Base-by-base conservation (phyloP, 2,113 vertebrate species). In the Galemys pyrenaicus region DNA sequence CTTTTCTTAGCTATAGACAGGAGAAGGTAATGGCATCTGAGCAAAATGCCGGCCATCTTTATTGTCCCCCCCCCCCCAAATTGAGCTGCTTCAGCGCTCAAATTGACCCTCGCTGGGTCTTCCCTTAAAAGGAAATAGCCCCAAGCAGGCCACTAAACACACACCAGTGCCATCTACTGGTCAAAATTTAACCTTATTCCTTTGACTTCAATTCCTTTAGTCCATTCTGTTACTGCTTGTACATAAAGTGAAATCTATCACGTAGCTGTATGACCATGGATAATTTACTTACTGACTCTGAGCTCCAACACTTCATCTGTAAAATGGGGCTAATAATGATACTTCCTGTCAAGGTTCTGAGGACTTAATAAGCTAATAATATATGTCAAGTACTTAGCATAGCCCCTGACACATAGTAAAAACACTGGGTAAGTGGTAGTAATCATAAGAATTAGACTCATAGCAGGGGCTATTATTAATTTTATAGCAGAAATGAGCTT, bases 151-250 rank as follows among this genome's bases (percentile, higher is more conserved):
- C 30, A 84, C 41, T 28, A 82, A 80, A 78, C 44, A 92, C 19
- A 19, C 94, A 74, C 68, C 86, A 56, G 74, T 71, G 93, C 93
- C 95, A 94, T 89, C 94, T 97, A 58, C 71, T 75, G 89, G 89
- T 95, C 89, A 91, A 70, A 94, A 46, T 70, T 88, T 67, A 94
- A 83, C 68, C 60, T 89, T 28, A 8, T 83, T 83, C 79, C 49
- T 88, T 80, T 89, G 90, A 90, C 62, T 77, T 81, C 60, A 49
- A 87, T 92, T 62, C 86, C 58, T 85, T 74, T 58, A 92, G 64
- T 64, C 60, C 64, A 41, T 88, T 91, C 32, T 91, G n/a, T 80
- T 89, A 89, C 39, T 91, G 87, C 64, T 86, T 82, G 37, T 44
- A 89, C 89, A 75, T 70, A 68, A 85, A 92, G 35, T 68, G 26